phyloP scores from a whole-genome alignment of 2,888 invertebrate genomes.

The Erannis defoliaria region DNA sequence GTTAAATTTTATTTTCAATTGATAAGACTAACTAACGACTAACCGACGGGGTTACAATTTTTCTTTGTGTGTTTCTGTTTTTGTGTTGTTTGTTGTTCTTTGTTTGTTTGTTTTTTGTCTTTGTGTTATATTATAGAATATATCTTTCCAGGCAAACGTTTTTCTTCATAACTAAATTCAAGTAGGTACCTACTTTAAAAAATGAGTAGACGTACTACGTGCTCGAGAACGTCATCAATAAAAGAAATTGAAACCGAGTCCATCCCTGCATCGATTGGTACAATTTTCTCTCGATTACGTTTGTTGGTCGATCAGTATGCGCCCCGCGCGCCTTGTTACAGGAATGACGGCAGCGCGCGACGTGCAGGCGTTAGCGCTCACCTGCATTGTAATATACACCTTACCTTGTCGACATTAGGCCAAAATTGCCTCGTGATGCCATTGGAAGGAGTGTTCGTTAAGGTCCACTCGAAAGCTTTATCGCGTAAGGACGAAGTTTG shows the following conservation, averaged over 20 bases:
- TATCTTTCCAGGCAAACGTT: no score
- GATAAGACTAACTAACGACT: no score
- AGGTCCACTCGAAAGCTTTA: slow-evolving; percentile 74
- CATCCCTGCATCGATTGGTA: slow-evolving; percentile 64
- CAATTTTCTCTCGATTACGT: slow-evolving; percentile 84
- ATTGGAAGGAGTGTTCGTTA: slow-evolving; percentile 60
- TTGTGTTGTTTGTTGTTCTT: no score
- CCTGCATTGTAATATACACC: slow-evolving; percentile 46
- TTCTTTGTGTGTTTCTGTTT: no score
- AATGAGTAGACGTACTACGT: no score
- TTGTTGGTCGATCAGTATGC: slow-evolving; percentile 74
- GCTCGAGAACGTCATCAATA: no score
- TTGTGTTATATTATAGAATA: no score
- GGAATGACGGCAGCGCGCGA: slow-evolving; percentile 75
- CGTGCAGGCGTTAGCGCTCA: slow-evolving; percentile 56
- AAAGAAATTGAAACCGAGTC: slow-evolving; percentile 36
- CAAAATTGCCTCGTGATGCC: slow-evolving; percentile 41
- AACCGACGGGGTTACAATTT: no score
- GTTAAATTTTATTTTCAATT: no score
- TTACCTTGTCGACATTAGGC: slow-evolving; percentile 45
- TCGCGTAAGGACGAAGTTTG: slow-evolving; percentile 70
- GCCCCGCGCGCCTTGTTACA: slow-evolving; percentile 70
- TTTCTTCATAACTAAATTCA: no score
- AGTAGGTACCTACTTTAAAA: no score
- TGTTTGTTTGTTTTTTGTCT: no score